Base-by-base conservation (phyloP, 2,113 vertebrate species). In the Canis aureus region DNA sequence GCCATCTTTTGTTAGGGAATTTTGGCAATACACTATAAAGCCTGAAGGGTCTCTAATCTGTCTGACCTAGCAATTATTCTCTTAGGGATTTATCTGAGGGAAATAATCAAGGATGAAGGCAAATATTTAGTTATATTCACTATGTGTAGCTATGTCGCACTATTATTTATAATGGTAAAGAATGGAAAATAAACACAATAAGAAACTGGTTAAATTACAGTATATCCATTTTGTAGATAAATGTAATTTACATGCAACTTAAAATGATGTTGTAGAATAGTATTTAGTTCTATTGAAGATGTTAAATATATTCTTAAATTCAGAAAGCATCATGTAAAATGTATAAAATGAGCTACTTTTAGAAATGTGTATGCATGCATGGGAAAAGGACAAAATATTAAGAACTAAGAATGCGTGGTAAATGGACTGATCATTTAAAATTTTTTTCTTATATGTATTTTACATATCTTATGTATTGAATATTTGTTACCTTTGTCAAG, bases 71-170 rank as follows among this genome's bases (percentile, higher is more conserved):
- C 8, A 66, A 74, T 96, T 96, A 17, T 12, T 80, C 29, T 90
- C 84, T 84, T 80, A 91, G 66, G 22, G 81, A 89, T 90, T 93
- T 78, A 95, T 94, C 69, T 69, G 78, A 69, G 64, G 53, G 66
- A 92, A 95, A 51, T 91, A 91, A 89, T 81, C 4, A 81, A 96
- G 35, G 5, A 4, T 43, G 29, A 86, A 16, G 60, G 22, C 27
- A 89, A 81, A 86, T 13, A n/a, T 86, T 82, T 89, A 82, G 32
- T 73, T 71, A 15, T 93, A 51, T 29, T 86, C 71, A 81, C 35
- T 49, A 35, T 43, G 27, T 69, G 64, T 95, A 69, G 57, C 12
- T 82, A 53, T 71, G 20, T 81, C 60, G 13, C 3, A 66, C 49
- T 78, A 89, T 60, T 92, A 7, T 71, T 76, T 89, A 81, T 89